A percentile compares a stretch with the other conserved stretches of the same genome.
phyloP scores from a whole-genome alignment of 2,888 invertebrate genomes.

The Linyphia triangularis region DNA sequence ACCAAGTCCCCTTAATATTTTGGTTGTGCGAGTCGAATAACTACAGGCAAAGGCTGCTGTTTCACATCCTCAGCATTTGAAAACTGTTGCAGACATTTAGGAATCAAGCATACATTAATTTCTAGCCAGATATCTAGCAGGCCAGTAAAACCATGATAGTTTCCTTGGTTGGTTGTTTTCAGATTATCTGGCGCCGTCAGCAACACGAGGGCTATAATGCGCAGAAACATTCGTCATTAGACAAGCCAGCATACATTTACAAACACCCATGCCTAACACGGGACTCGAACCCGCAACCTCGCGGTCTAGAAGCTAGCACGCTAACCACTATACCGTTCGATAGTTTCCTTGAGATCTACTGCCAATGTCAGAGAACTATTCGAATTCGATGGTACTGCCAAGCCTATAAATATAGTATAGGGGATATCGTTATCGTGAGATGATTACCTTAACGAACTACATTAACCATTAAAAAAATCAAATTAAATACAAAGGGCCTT shows the following conservation, averaged over 20 bases:
- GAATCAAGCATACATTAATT: not conserved
- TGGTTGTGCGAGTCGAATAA: not conserved
- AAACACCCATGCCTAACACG: too few relatives aligned
- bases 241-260: too few relatives aligned
- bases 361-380: not conserved
- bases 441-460: not conserved
- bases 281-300: too few relatives aligned
- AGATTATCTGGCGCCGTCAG: too few relatives aligned
- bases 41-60: not conserved
- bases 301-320: too few relatives aligned
- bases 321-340: too few relatives aligned
- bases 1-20: too few relatives aligned
- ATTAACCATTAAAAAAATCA: not conserved
- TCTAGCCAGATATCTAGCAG: not conserved
- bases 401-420: not conserved
- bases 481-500: not conserved
- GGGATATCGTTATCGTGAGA: not conserved
- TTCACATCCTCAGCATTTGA: conserved; percentile 5
- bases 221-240: too few relatives aligned
- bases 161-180: too few relatives aligned
- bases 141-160: not conserved
- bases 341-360: not conserved
- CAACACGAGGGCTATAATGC: too few relatives aligned
- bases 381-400: not conserved
- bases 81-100: not conserved